phyloP scores from a whole-genome alignment of 1,140 invertebrate genomes.

The Gyrodactylus bullatarudis region DNA sequence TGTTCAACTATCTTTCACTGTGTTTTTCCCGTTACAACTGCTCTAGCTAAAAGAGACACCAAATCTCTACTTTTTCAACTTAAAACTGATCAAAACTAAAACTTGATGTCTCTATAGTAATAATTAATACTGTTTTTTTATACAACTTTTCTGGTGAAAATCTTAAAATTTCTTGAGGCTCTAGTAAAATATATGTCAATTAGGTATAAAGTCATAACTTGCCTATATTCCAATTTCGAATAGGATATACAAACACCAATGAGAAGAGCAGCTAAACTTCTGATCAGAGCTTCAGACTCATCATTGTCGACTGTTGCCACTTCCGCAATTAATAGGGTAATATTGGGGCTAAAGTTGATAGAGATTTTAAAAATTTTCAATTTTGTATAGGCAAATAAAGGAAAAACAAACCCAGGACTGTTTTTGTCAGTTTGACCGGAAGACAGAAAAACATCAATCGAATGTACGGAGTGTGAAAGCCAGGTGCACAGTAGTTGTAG shows the following conservation, averaged over 20 bases:
- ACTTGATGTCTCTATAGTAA: no score
- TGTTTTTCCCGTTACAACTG: no score
- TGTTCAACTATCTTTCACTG: no score
- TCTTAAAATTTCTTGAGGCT: background rate
- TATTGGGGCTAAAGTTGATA: constrained; percentile 11
- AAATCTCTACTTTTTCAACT: no score
- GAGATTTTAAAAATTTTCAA: no score
- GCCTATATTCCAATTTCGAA: background rate
- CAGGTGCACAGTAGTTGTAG: constrained; percentile 60
- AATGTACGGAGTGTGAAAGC: constrained; percentile 44
- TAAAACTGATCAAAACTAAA: no score
- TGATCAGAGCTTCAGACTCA: constrained; percentile 43
- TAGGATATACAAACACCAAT: constrained; percentile 1
- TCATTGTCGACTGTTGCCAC: constrained; percentile 28
- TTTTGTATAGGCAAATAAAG: no score
- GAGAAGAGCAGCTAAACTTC: constrained; percentile 55
- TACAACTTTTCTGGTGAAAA: no score
- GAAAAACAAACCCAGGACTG: no score
- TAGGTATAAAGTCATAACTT: no score
- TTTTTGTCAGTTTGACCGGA: background rate
- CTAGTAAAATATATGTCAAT: background rate
- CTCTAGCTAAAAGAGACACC: no score
- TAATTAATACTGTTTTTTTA: no score
- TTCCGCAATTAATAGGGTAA: constrained; percentile 17
- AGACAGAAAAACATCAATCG: constrained; percentile 36